Conservation (phyloP, 1,140 invertebrate genomes). For the Polypedilum vanderplanki region DNA sequence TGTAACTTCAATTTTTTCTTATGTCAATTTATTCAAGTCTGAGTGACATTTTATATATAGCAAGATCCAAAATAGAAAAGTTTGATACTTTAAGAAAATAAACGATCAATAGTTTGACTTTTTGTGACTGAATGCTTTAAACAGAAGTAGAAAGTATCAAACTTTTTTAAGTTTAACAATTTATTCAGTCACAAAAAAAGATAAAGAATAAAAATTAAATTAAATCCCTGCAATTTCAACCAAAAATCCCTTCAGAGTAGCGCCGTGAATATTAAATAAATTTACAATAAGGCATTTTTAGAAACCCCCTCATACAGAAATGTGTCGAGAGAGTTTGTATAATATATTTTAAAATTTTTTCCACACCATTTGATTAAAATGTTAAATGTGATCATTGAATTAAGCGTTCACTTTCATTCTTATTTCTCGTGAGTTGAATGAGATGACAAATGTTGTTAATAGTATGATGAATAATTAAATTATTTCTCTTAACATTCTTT, state of each 20-base stretch:
- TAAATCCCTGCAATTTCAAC: not conserved
- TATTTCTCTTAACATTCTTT: not conserved
- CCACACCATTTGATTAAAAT: not conserved
- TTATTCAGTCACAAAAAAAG: too few relatives aligned
- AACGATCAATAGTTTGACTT: too few relatives aligned
- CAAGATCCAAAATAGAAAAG: too few relatives aligned
- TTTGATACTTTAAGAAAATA: too few relatives aligned
- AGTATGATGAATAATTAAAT: not conserved
- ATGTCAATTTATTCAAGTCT: too few relatives aligned
- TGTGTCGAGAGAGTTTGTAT: not conserved
- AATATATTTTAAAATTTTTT: not conserved
- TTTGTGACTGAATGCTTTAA: too few relatives aligned
- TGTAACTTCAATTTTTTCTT: too few relatives aligned
- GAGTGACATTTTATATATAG: too few relatives aligned
- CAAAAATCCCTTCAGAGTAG: too few relatives aligned
- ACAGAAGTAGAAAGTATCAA: too few relatives aligned
- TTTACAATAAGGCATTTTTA: not conserved
- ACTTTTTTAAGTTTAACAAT: too few relatives aligned
- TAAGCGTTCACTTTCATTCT: not conserved
- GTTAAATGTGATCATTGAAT: conserved; percentile 3
- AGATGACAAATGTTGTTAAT: not conserved
- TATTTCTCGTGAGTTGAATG: not conserved
- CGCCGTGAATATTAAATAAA: not conserved
- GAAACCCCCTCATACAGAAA: not conserved
- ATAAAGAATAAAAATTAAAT: not conserved